Evolutionary conservation across 2,888 invertebrate species (phyloP).

Genomic region (Orthonevra nobilis): DNA sequence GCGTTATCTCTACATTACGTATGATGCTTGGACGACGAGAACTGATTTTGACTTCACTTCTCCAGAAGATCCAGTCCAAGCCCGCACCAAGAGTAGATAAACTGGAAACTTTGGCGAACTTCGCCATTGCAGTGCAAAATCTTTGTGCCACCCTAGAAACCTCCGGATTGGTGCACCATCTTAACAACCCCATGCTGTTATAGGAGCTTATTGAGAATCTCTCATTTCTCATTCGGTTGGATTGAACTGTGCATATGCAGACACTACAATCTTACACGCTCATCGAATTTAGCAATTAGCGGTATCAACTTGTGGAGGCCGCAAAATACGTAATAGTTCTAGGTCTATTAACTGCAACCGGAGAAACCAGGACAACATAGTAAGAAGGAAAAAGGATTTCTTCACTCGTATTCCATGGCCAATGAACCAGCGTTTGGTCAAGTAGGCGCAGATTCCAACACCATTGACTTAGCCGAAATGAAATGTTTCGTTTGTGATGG

Average conservation of each 20-base stretch:
- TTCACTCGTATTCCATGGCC: not conserved
- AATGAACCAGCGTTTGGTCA: not conserved
- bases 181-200: slow-evolving; percentile 8
- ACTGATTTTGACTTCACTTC: too few species aligned
- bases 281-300: slow-evolving; percentile 50
- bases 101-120: too few species aligned
- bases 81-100: too few species aligned
- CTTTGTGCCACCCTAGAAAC: slow-evolving; percentile 11
- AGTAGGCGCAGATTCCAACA: too few species aligned
- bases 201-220: slow-evolving; percentile 17
- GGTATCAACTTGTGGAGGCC: slow-evolving; percentile 56
- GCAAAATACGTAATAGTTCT: slow-evolving; percentile 4
- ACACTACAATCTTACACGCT: slow-evolving; percentile 2
- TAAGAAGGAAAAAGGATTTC: not conserved
- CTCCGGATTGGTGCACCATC: slow-evolving; percentile 1
- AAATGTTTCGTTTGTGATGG: not conserved
- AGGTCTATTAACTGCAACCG: not conserved
- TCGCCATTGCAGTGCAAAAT: slow-evolving; percentile 6
- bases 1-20: not conserved
- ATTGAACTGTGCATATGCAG: slow-evolving; percentile 3
- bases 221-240: not conserved
- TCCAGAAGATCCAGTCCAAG: too few species aligned
- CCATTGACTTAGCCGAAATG: not conserved
- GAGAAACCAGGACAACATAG: not conserved
- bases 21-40: too few species aligned